Evolutionary conservation across 2,888 invertebrate species (phyloP).

Genomic region (Dioctria rufipes): DNA sequence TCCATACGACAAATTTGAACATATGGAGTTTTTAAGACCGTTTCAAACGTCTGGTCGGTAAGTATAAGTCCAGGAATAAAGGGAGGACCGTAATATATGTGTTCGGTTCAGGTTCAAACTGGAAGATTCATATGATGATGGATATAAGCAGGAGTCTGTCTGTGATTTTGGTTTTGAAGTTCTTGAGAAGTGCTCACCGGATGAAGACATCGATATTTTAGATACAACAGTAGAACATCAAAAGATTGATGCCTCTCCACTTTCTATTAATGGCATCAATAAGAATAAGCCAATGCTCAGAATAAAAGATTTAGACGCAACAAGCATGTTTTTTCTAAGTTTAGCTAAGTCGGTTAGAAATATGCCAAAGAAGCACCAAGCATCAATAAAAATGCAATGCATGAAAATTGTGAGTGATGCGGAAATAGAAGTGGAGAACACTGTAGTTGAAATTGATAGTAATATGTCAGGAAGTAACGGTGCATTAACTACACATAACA

Average conservation of each 20-base stretch:
- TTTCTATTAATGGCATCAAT: neutral
- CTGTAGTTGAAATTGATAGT: constrained; percentile 22
- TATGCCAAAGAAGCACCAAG: constrained; percentile 70
- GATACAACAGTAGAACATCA: constrained; percentile 28
- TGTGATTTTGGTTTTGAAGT: constrained; percentile 56
- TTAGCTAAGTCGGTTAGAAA: constrained; percentile 68
- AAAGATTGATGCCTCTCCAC: neutral
- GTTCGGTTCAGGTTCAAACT: constrained; percentile 29
- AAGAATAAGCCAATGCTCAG: constrained; percentile 62
- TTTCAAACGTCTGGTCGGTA: constrained; percentile 70
- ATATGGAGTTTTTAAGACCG: constrained; percentile 70
- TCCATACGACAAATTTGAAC: constrained; percentile 61
- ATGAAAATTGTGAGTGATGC: constrained; percentile 70
- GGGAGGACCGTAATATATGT: neutral
- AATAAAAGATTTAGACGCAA: constrained; percentile 70
- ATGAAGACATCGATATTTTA: constrained; percentile 40
- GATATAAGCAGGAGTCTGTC: constrained; percentile 37
- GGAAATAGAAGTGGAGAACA: constrained; percentile 69
- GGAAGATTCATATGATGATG: constrained; percentile 15
- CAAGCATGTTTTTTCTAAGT: constrained; percentile 69
- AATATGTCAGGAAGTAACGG: constrained; percentile 43
- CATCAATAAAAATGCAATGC: constrained; percentile 70
- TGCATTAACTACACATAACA: constrained; percentile 22
- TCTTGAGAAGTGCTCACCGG: constrained; percentile 54
- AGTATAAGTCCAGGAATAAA: neutral